A percentile compares a stretch with the other conserved stretches of the same genome.
Conservation (phyloP, 2,797 vertebrate species). For the Sebastes oblongus region DNA sequence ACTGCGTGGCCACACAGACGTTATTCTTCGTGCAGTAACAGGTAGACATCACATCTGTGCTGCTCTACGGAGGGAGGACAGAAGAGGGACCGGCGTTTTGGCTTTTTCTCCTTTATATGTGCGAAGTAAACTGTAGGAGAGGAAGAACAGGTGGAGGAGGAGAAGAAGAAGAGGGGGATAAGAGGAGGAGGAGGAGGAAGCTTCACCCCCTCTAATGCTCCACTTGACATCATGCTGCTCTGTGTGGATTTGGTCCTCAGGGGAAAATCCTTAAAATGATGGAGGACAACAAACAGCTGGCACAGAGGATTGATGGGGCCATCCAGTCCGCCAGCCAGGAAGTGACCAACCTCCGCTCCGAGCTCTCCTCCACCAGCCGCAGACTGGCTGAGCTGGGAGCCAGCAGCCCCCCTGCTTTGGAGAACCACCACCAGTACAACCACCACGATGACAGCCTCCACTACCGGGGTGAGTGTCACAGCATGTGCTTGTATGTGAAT, state of each 20-base stretch:
- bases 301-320: slow-evolving; percentile 92
- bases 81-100: slow-evolving; percentile 14
- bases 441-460: slow-evolving; percentile 75
- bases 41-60: slow-evolving; percentile 53
- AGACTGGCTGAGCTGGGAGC: slow-evolving; percentile 90
- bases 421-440: slow-evolving; percentile 89
- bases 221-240: slow-evolving; percentile 88
- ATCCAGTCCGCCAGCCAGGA: slow-evolving; percentile 93
- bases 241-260: slow-evolving; percentile 89
- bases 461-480: slow-evolving; percentile 74
- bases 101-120: slow-evolving; percentile 33
- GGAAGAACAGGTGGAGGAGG: slow-evolving; percentile 54
- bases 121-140: slow-evolving; percentile 63
- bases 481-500: slow-evolving; percentile 3
- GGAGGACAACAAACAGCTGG: slow-evolving; percentile 96
- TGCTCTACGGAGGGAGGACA: slow-evolving; percentile 34
- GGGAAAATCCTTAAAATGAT: slow-evolving; percentile 94
- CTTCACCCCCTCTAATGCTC: slow-evolving; percentile 60
- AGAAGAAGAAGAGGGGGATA: slow-evolving; percentile 20
- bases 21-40: slow-evolving; percentile 64
- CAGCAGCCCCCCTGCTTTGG: slow-evolving; percentile 82
- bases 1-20: slow-evolving; percentile 36
- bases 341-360: slow-evolving; percentile 91
- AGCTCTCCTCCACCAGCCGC: slow-evolving; percentile 91
- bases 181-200: slow-evolving; percentile 46